Base-by-base conservation (phyloP, 2,113 vertebrate genomes). In the Bos taurus region DNA sequence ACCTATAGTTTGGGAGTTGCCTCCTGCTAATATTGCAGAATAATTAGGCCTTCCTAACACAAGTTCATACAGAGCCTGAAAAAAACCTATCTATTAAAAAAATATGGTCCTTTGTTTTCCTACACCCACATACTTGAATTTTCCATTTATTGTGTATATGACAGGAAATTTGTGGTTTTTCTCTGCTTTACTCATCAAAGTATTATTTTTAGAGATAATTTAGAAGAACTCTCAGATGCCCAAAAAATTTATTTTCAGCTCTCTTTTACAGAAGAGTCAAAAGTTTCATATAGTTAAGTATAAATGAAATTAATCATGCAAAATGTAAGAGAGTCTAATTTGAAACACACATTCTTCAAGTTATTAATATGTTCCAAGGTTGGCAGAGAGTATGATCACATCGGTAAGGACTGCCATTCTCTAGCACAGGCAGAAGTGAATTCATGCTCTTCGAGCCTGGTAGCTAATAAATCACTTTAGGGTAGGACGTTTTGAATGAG, bases 141-240 rank as follows among this genome's bases (percentile, higher is more conserved):
- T 95, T 92, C 85, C 26, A 88, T 80, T 97, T 82, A 92, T 92
- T 92, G 30, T 96, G 77, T 84, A 81, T 92, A 92, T 94, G 81
- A 60, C 82, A 78, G 81, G 46, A 97, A 91, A 88, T 82, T 92
- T 97, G 33, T 93, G 25, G 6, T 8, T 98, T 92, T 95, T 90
- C 57, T 96, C 30, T 96, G 56, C 84, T 98, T 95, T 97, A 92
- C 84, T 96, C 92, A 95, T 88, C 62, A 97, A 95, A 96, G 87
- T 84, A 50, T 85, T 90, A 57, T 71, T 95, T 93, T 97, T 80
- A 84, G 57, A 94, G 26, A 85, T 96, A 88, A 91, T 96, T 97
- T 98, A 95, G 77, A 96, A 81, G 77, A 96, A 85, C 46, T 56
- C 74, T 97, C 88, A 94, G 95, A 93, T 95, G 95, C 93, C 93